Evolutionary conservation across 2,888 invertebrate species (phyloP).

Genomic region (Pyrochroa serraticornis): DNA sequence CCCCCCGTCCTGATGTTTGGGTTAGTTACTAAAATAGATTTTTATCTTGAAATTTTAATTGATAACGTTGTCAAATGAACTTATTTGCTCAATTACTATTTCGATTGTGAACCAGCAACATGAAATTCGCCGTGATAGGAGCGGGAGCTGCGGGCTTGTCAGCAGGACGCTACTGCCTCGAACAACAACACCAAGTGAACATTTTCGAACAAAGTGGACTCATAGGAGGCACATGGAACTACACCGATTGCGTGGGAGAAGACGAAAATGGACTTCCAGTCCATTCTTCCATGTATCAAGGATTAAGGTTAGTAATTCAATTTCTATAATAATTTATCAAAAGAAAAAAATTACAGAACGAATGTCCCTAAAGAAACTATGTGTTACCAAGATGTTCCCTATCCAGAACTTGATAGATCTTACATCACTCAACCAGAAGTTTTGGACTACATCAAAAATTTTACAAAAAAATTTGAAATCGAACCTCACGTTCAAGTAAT

Average conservation of each 20-base stretch:
- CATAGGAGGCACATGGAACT: constrained; percentile 92
- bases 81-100: too few species aligned
- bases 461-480: too few species aligned
- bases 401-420: too few species aligned
- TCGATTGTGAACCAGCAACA: constrained; percentile 38
- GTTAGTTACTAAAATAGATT: too few species aligned
- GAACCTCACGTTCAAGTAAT: too few species aligned
- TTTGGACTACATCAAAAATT: too few species aligned
- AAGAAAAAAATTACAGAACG: not conserved
- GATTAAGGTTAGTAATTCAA: constrained; percentile 68
- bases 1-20: too few species aligned
- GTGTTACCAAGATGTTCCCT: too few species aligned
- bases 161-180: constrained; percentile 73
- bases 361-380: too few species aligned
- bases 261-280: constrained; percentile 80
- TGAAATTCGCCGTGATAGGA: constrained; percentile 77
- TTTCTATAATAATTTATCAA: not conserved
- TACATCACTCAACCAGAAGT: too few species aligned
- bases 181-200: constrained; percentile 61
- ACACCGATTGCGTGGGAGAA: constrained; percentile 75
- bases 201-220: constrained; percentile 77
- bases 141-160: constrained; percentile 89
- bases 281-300: constrained; percentile 91
- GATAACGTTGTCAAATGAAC: too few species aligned
- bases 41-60: too few species aligned